Evolutionary conservation across 1,140 invertebrate species (phyloP).

Genomic region (Drosophila novamexicana): DNA sequence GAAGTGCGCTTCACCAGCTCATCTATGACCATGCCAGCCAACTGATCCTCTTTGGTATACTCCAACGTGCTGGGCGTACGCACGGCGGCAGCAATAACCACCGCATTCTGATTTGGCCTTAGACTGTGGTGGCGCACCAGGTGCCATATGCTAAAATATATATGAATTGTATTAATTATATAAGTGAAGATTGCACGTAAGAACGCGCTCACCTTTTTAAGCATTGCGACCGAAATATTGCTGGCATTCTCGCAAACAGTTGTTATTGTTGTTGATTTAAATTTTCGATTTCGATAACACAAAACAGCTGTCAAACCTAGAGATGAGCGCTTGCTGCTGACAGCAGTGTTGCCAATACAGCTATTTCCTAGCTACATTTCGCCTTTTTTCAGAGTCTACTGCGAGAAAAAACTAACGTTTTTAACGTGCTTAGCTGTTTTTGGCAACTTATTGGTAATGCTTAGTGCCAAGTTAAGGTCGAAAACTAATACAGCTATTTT

Average conservation of each 20-base stretch:
- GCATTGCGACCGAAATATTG: constrained; percentile 16
- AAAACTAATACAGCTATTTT: too few species aligned
- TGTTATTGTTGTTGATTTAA: constrained; percentile 12
- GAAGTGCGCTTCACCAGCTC: constrained; percentile 63
- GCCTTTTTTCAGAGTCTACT: too few species aligned
- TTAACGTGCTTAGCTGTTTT: too few species aligned
- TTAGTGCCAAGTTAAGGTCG: too few species aligned
- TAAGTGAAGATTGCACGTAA: not conserved
- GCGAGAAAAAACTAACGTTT: too few species aligned
- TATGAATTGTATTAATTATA: not conserved
- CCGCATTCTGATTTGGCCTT: constrained; percentile 10
- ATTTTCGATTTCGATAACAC: constrained; percentile 25
- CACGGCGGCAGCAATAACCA: constrained; percentile 69
- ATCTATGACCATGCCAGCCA: constrained; percentile 56
- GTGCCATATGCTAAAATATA: constrained; percentile 22
- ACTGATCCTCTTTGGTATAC: constrained; percentile 27
- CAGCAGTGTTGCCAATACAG: constrained; percentile 19
- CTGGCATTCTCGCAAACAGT: constrained; percentile 27
- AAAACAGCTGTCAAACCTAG: constrained; percentile 7
- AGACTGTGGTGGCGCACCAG: constrained; percentile 22
- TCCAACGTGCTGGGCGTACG: constrained; percentile 50
- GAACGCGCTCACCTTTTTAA: constrained; percentile 25
- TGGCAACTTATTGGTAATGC: too few species aligned
- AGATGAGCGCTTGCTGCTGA: constrained; percentile 11
- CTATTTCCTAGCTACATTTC: too few species aligned